Base-by-base conservation (phyloP, 2,113 vertebrate genomes). In the Pseudonaja textilis region DNA sequence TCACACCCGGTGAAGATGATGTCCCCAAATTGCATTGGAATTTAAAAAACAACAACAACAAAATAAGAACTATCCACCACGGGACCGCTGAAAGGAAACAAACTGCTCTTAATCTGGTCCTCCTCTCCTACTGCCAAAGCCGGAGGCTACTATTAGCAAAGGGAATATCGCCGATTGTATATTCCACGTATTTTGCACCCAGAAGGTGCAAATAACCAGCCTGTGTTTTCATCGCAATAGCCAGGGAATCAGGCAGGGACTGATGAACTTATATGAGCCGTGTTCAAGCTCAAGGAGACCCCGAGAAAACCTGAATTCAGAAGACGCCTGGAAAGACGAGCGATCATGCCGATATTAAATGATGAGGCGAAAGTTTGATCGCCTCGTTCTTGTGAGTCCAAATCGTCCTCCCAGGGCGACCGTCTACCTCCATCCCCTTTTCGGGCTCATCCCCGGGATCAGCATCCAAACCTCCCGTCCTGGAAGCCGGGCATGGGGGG, bases 21-120 rank as follows among this genome's bases (percentile, higher is more conserved):
- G 74, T 26, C 29, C 74, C 57, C 47, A 61, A 93, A 93, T 81
- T 81, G 34, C 92, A 90, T 54, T 87, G 92, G 92, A 90, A 90
- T 93, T 92, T 89, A 1, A 64, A 93, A 87, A 50, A 90, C 45
- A 47, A 5, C 39, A 52, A 86, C 5, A 45, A 34, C 34, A 25
- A 9, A 86, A 90, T 47, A 86, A 88, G 69, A 34, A 64, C 85
- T 57, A 93, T 89, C 74, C 42, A 90, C 74, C 20, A 34, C n/a
- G 29, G 45, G 74, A 55, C 34, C 7, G 7, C 74, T 64, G 56
- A 86, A 50, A 86, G 74, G 42, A 90, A 61, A 89, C 64, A 47
- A 59, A 39, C 11, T 22, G 20, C 61, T 55, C 39, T 47, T 54
- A 55, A 23, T 85, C 39, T 61, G 54, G 61, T n/a, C 29, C 57